Evolutionary conservation across 2,888 invertebrate genomes (phyloP).

Genomic region (Tinea trinotella): DNA sequence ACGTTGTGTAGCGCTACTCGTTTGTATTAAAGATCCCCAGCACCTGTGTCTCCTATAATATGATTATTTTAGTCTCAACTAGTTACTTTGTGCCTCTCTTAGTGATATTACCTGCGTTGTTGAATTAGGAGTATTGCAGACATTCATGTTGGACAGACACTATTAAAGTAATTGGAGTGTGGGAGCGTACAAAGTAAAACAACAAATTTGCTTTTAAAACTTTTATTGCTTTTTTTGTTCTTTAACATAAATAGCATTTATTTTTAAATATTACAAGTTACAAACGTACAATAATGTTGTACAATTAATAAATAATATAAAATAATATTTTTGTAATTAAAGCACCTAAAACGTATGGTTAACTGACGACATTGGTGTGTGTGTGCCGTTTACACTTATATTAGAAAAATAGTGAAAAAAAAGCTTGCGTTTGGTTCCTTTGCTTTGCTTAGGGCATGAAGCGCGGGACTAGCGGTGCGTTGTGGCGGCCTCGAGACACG

Average conservation of each 20-base stretch:
- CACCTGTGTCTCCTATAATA: too few species aligned
- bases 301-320: constrained; percentile 70
- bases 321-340: constrained; percentile 64
- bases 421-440: constrained; percentile 64
- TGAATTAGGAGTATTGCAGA: too few species aligned
- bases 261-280: constrained; percentile 66
- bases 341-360: constrained; percentile 44
- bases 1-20: too few species aligned
- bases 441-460: constrained; percentile 32
- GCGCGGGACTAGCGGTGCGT: not conserved
- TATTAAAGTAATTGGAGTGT: too few species aligned
- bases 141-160: too few species aligned
- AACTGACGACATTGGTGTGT: constrained; percentile 42
- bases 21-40: too few species aligned
- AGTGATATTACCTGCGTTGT: too few species aligned
- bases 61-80: too few species aligned
- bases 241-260: constrained; percentile 72
- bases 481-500: constrained; percentile 52
- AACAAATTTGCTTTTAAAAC: constrained; percentile 44
- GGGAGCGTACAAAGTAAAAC: too few species aligned
- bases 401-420: constrained; percentile 65
- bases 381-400: constrained; percentile 54
- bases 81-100: too few species aligned
- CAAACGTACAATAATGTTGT: constrained; percentile 67
- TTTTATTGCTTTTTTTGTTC: constrained; percentile 70